Evolutionary conservation across 2,113 vertebrate species (phyloP), one percentile per base, ranked within the genome.

Genomic region (Tragelaphus buxtoni): DNA sequence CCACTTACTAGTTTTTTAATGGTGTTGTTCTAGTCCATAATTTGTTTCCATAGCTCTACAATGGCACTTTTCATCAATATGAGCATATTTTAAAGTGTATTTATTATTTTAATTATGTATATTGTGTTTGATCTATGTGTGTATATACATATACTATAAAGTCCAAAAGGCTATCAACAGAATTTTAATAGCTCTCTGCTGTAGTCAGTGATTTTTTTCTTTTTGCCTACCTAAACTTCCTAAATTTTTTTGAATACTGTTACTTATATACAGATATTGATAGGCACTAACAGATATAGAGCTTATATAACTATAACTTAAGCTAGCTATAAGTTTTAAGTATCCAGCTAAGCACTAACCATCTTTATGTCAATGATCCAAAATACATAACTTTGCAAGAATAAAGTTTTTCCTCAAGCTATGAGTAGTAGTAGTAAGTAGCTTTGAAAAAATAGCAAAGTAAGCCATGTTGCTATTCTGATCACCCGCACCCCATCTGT

Each of bases 371-470:
- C 93, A 92, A 26, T 42, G 47, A 94, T 55, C 39, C n/a, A 94
- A 85, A 86, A 83, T 83, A 11, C 28, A 12, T 47, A 86, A 76
- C 65, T 92, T 90, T 88, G 26, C 42, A 89, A 93, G 30, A 95
- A 82, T 42, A 88, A 96, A 55, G 85, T 65, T 90, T 26, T 97
- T 55, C n/a, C 63, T 80, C 56, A 80, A 94, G 47, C 69, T 90
- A 61, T 49, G 2, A 47, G 18, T 42, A 91, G 24, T 20, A 74
- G 45, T 9, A 81, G 58, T 74, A 63, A 63, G 60, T 7, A 63
- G 30, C 83, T 90, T 87, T 96, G 60, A 93, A 97, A 74, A 92
- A 60, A 47, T 1, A 90, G 58, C 26, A 90, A 81, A 74, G n/a
- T 16, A 61, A 91, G 13, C 76, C 49, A 2, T 49, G 24, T 28